Base-by-base conservation (phyloP, 2,888 invertebrate genomes). In the Phoenoteleia sp. region DNA sequence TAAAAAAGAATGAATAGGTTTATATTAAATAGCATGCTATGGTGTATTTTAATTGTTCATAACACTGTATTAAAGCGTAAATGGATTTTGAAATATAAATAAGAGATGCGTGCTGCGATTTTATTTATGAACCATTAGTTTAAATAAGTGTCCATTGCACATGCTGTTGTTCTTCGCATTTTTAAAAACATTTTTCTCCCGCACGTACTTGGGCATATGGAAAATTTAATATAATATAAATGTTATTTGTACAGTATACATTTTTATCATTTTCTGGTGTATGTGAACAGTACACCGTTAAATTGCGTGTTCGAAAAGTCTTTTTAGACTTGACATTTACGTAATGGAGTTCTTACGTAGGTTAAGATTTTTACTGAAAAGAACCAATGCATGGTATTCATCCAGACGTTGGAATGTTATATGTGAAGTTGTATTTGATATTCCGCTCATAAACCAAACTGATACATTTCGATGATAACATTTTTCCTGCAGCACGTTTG, bases 311-410 rank as follows among this genome's bases (percentile, higher is more conserved):
- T 77, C 42, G 4, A 49, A 29, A 25, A 29, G 66, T 47, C 72
- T 74, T 66, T 64, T 66, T 81, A 81, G 66, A 81, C 80, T 74
- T 81, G 72, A 81, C 80, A 81, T 72, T 72, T 72, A 47, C 72
- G 72, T 81, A 81, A 74, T 74, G 66, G 72, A 81, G 72, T 80
- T 80, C 72, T 72, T 80, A 72, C 64, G 47, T 66, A 66, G 80
- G 72, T 80, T 80, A 62, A 80, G 64, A 72, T 80, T 80, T 71
- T 71, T 42, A 36, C 64, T 45, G 54, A 71, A 80, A 47, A 64
- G 80, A 72, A 80, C 80, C 64, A 72, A 80, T 66, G 54, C 64
- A 62, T 3, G 60, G 42, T 56, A 72, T 79, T 71, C 71, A 62
- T 45, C 71, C 42, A 54, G 52, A 71, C 72, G 56, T 56, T 21